Evolutionary conservation across 2,113 vertebrate genomes (phyloP), one percentile per base, ranked within the genome.

Genomic region (Silurus meridionalis): DNA sequence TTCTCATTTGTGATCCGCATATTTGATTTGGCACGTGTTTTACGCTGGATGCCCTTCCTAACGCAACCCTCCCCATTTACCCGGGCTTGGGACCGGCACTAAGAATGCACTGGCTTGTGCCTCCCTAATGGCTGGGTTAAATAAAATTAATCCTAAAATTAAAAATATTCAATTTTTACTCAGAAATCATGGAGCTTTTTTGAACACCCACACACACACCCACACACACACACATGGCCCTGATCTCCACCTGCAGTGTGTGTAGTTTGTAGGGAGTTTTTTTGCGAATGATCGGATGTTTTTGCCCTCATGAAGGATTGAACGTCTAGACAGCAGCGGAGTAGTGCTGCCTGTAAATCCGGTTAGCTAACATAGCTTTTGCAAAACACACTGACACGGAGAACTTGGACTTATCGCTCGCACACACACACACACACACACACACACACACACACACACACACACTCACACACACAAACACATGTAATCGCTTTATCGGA

Each of bases 271-370:
- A 55, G n/a, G 80, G 79, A 93, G 90, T 55, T 78, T 92, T 94
- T 94, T 94, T 90, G 91, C 93, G 91, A 92, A 88, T 85, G 91
- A 92, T 94, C 92, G 93, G 94, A 95, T 95, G 94, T 95, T 95
- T 94, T 95, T 91, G 89, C 84, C 88, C 90, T 88, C 88, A 88
- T 89, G 61, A 71, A 74, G 74, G 69, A 48, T 71, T 80, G 85
- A 55, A 37, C 19, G 69, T 88, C 87, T 88, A 87, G 87, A 91
- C 78, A 66, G 83, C n/a, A 82, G 79, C 81, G 83, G 85, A 90
- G 88, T 58, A 48, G 85, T 21, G 67, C 82, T 89, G 93, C 94
- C 89, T 92, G 93, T 94, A 90, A 25, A 87, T 86, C 91, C 83
- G 88, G 93, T 94, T 93, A 81, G 25, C 85, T 92, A 75, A 77